Evolutionary conservation across 2,113 vertebrate species (phyloP), one percentile per base, ranked within the genome.

Genomic region (Rhegmatorhina hoffmannsi): DNA sequence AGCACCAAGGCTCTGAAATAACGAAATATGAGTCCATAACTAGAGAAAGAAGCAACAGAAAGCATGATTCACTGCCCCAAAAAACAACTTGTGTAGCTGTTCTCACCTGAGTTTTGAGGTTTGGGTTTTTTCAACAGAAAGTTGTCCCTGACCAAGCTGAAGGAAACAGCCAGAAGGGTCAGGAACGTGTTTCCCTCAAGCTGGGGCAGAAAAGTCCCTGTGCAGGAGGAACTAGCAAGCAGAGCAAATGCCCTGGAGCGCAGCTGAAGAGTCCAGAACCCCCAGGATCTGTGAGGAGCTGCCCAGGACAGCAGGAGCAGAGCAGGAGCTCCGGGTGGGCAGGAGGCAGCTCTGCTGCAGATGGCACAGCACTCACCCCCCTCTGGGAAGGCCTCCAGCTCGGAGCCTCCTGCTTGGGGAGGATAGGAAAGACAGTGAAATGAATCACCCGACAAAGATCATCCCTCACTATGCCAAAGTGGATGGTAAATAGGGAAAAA

Each of bases 361-460:
- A 92, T 94, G 91, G 95, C 38, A 83, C 40, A 80, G 77, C 1
- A 55, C 89, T 95, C 84, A 11, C 62, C 88, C 52, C 2, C 52
- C 2, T 19, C 90, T 95, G 90, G 90, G 91, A 82, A 83, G 67
- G 36, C 38, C 92, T 94, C 94, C 95, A 96, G 44, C 68, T 63
- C 26, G 67, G 82, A 92, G 95, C 66, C 76, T 60, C 79, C 90
- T 70, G 88, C 31, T 43, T 47, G 31, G 33, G 69, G 63, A 55
- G 76, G 73, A 86, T 26, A 56, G 33, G 80, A 78, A 73, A 92
- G 93, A 91, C 52, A 91, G 55, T 40, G 47, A 38, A 56, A 89
- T 94, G 84, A 95, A 95, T 94, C 94, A 94, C 76, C 73, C 63
- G 21, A 43, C 43, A 60, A 87, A 92, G 81, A 95, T 92, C 81